Base-by-base conservation (phyloP, 1,140 invertebrate species). In the Metaphire vulgaris region DNA sequence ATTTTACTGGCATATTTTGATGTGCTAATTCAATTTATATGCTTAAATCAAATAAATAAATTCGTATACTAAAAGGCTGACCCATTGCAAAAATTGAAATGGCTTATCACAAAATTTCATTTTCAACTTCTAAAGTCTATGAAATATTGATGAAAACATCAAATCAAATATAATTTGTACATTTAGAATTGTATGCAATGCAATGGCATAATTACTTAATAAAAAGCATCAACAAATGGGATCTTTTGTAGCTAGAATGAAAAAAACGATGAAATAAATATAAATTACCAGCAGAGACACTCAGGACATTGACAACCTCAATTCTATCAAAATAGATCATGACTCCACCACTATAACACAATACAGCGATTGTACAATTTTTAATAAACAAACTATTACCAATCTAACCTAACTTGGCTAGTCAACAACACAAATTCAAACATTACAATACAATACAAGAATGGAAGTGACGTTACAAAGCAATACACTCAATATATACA, bases 241-340 rank as follows among this genome's bases (percentile, higher is more conserved):
- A n/a, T n/a, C n/a, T n/a, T n/a, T n/a, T n/a, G n/a, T n/a, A 56
- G 21, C 41, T 56, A 12, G 21, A 56, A 56, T 56, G 6, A 56
- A 56, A 56, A 56, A 6, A 12, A 12, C 21, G 41, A n/a, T 56
- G 41, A 56, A 56, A 56, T 56, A 56, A 56, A 56, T 1, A 1
- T 34, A 2, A 26, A 28, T 56, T n/a, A 74, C 32, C 29, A 32
- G n/a, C 74, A 75, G 67, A 75, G n/a, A 26, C 28, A 41, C 32
- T 68, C 72, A 96, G 85, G 83, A 93, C 91, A 87, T 95, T 96
- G 1, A 96, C 94, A 79, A 96, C 93, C 90, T 96, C 93, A 81
- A 96, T 95, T 80, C 93, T 88, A 86, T 96, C 93, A 88, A 96
- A 95, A 84, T 94, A 95, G 79, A 96, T 95, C 89, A 96, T 93